Base-by-base conservation (phyloP, 2,888 invertebrate genomes). In the Acronicta psi region DNA sequence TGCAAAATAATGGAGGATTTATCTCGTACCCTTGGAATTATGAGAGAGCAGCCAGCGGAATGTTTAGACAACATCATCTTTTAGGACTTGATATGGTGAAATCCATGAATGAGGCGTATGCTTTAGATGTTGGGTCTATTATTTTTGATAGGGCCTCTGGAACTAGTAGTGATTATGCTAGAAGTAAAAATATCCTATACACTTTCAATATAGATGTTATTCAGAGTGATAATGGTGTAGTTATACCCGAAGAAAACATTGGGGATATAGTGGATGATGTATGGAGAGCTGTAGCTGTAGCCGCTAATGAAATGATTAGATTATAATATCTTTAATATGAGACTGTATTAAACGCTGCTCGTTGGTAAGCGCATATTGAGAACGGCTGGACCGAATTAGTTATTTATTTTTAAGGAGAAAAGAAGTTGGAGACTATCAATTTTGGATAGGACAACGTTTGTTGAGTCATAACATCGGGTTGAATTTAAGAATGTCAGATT, bases 1-100 rank as follows among this genome's bases (percentile, higher is more conserved):
- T 98, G 36, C 98, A 98, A 84, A 96, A 97, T n/a, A 97, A 95
- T 77, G 97, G 97, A 49, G 94, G 95, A 23, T 95, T 95, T 63
- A 77, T 97, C 8, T 87, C 96, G 0, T 96, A 96, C 77, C 97
- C 97, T 1, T 97, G 96, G 96, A 96, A 95, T 38, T 96, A 94
- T 65, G 95, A 95, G 42, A 85, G 81, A 34, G 88, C 92, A 20
- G 90, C 92, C 0, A 89, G 87, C 62, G 92, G 91, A 0, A 81
- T 91, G 77, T 91, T 91, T 43, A 75, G 81, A 25, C 84, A 87
- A 6, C 87, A 92, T 29, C 83, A 86, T 56, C 64, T 87, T 2
- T 73, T 91, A 11, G 91, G 85, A 4, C 49, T 86, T 17, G 79
- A 87, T n/a, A 89, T 92, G 82, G 56, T 84, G 4, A 61, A 59